Conservation (phyloP, 2,113 vertebrate species). For the Mus musculus region DNA sequence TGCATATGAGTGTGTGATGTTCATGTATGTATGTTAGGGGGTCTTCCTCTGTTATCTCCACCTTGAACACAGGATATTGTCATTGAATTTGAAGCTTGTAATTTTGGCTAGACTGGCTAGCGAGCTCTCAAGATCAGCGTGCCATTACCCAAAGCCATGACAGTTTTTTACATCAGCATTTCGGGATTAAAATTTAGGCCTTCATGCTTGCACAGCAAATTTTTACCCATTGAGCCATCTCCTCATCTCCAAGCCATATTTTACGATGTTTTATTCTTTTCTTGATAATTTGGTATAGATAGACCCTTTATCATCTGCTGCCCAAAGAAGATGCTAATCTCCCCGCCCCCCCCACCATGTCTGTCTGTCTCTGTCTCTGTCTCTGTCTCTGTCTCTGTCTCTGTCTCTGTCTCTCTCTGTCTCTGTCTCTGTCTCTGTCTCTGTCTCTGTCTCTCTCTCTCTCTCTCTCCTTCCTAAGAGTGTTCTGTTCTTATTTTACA, state of each 20-base stretch:
- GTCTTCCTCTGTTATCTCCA: not conserved
- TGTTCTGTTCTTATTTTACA: not conserved
- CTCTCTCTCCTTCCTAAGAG: not conserved
- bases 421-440: too few relatives aligned
- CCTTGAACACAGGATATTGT: not conserved
- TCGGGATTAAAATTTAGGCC: not conserved
- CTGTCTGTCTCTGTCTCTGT: too few relatives aligned
- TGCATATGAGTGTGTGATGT: not conserved
- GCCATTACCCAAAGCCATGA: not conserved
- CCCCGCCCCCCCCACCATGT: too few relatives aligned
- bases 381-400: not conserved
- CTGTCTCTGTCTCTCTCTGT: too few relatives aligned
- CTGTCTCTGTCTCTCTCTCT: not conserved
- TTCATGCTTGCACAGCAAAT: not conserved
- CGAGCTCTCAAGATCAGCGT: not conserved
- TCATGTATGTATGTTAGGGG: not conserved
- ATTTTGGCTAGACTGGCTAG: not conserved
- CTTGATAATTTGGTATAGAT: not conserved
- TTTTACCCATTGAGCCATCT: not conserved
- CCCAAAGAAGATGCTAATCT: not conserved
- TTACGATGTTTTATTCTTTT: not conserved
- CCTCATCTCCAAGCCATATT: not conserved
- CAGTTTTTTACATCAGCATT: not conserved
- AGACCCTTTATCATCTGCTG: slow-evolving; percentile 5
- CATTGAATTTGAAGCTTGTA: not conserved